Evolutionary conservation across 2,797 vertebrate species (phyloP).

Genomic region (Pseudochaenichthys georgianus): DNA sequence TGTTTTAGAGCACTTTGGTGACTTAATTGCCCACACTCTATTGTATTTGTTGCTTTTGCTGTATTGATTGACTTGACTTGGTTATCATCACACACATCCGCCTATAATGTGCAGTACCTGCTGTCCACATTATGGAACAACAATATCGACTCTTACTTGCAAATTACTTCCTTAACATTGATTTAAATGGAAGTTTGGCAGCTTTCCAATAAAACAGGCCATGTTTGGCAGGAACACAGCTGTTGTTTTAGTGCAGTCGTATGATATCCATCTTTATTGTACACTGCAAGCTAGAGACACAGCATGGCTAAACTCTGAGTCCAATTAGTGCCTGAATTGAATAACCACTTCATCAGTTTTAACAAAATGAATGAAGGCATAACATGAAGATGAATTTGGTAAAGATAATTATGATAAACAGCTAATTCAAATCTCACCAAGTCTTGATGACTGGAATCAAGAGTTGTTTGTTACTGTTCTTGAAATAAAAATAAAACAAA

Average conservation of each 20-base stretch:
- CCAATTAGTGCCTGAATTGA: not conserved
- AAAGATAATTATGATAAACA: not conserved
- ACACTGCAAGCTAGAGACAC: not conserved
- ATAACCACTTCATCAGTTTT: not conserved
- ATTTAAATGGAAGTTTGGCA: conserved; percentile 17
- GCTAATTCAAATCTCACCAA: not conserved
- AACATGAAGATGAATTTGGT: conserved; percentile 2
- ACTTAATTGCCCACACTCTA: conserved; percentile 28
- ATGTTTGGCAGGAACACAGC: not conserved
- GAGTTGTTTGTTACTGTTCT: not conserved
- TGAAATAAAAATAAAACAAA: conserved; percentile 2
- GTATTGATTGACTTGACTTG: conserved; percentile 19
- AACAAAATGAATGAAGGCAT: conserved; percentile 6
- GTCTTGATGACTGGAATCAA: conserved; percentile 1
- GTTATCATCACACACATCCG: conserved; percentile 20
- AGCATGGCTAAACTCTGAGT: conserved; percentile 1
- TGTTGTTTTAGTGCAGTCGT: not conserved
- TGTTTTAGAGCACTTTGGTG: not conserved
- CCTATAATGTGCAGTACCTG: conserved; percentile 20
- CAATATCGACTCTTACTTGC: conserved; percentile 1
- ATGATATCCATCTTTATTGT: not conserved
- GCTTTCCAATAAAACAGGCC: not conserved
- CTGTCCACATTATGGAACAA: conserved; percentile 3
- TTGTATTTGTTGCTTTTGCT: conserved; percentile 13
- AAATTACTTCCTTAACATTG: conserved; percentile 4